Evolutionary conservation across 2,888 invertebrate species (phyloP), one percentile per base, ranked within the genome.

Genomic region (Stenoptilia bipunctidactyla): DNA sequence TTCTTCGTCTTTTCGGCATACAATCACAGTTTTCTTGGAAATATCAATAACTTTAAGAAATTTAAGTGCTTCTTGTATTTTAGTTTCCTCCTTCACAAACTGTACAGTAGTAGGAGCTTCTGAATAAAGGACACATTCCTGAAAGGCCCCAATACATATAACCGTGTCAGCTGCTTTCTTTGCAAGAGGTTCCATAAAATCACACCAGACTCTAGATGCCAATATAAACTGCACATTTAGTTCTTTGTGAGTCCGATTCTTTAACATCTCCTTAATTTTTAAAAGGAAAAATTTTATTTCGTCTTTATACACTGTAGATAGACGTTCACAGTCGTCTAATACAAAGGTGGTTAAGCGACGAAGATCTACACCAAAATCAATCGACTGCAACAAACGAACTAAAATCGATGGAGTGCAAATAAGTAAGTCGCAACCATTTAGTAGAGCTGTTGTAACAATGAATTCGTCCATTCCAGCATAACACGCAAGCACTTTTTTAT

Each of bases 91-190:
- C 15, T 64, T 61, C 1, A 76, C 60, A 36, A 74, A 75, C 40
- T 62, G 62, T 0, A 79, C 69, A 0, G 66, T 55, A 12, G 71
- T 75, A n/a, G 56, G 73, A 43, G 47, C 85, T 70, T 61, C 86
- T 50, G 89, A 90, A 66, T 91, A 93, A 10, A 92, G 70, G 0
- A 91, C 88, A 36, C 92, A 92, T 69, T 94, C 93, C 49, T 92
- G 84, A 50, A 88, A 88, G 14, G 91, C 89, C 0, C 89, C 87
- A 40, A 94, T 89, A 41, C 90, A 88, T 2, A 93, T 68, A 1
- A 89, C 73, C 0, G 92, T 88, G 52, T 88, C 84, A 0, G 83
- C 73, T 12, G 89, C 82, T 35, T 71, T 76, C 33, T 72, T 75
- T 0, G 86, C 75, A 15, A 92, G 74, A 0, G 79, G 66, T 36